Percentiles rank a stretch among this genome's conserved stretches.
Conservation (phyloP, 2,797 vertebrate species). For the Pogoniulus pusillus region DNA sequence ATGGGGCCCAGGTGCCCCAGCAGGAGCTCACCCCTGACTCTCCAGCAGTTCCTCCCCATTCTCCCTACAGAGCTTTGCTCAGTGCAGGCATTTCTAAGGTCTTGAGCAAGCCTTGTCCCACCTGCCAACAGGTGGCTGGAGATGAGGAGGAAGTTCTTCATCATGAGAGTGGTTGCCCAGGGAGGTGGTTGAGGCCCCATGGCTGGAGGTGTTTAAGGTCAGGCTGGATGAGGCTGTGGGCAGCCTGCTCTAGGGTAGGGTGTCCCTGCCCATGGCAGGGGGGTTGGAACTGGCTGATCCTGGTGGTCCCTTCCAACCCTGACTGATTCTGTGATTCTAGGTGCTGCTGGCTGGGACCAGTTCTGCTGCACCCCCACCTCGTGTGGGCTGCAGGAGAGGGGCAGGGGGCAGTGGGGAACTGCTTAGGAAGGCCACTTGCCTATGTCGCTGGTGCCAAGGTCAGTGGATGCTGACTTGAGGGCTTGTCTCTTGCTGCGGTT, state of each 20-base stretch:
- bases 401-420: not conserved
- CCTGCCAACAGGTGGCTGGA: accelerated
- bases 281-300: too few relatives aligned
- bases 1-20: not conserved
- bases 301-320: too few relatives aligned
- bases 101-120: not conserved
- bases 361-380: too few relatives aligned
- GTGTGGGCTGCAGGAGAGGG: not conserved
- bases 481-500: conserved; percentile 91
- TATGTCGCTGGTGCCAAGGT: conserved; percentile 92
- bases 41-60: not conserved
- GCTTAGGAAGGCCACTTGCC: conserved; percentile 79
- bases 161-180: too few relatives aligned
- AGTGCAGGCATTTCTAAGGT: not conserved
- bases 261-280: too few relatives aligned
- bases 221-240: too few relatives aligned
- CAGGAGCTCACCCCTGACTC: not conserved
- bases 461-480: conserved; percentile 94
- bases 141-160: too few relatives aligned
- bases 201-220: too few relatives aligned
- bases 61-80: not conserved
- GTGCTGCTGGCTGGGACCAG: not conserved
- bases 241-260: too few relatives aligned
- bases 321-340: too few relatives aligned
- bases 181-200: too few relatives aligned